Conservation (phyloP, 2,888 invertebrate species). For the Thecophora atra region DNA sequence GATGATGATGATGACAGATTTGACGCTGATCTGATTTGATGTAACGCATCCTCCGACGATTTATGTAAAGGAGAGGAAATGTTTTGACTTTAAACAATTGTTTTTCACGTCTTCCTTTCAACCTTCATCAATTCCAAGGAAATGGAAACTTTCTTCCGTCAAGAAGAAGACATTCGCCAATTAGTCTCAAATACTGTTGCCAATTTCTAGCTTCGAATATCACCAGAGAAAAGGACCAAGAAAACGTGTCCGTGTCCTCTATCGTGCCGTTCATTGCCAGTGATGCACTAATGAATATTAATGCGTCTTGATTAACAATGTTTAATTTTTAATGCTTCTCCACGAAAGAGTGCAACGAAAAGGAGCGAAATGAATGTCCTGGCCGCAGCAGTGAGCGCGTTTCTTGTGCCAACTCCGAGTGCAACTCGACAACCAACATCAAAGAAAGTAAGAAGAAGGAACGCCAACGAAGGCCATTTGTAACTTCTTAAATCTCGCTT, state of each 20-base stretch:
- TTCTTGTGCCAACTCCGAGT: constrained; percentile 14
- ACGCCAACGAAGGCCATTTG: constrained; percentile 17
- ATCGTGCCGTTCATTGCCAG: neutral
- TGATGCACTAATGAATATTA: constrained; percentile 28
- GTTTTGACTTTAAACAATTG: too few relatives aligned
- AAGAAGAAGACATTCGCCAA: neutral
- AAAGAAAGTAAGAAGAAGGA: constrained; percentile 8
- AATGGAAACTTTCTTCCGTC: constrained; percentile 36
- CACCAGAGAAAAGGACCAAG: constrained; percentile 17
- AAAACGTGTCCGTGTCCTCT: neutral
- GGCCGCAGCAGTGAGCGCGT: neutral
- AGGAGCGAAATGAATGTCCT: constrained; percentile 7
- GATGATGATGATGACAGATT: constrained; percentile 25
- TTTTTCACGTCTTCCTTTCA: too few relatives aligned
- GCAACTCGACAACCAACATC: constrained; percentile 12
- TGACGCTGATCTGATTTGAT: constrained; percentile 16
- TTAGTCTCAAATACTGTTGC: constrained; percentile 14
- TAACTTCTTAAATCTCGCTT: constrained; percentile 11
- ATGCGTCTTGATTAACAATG: constrained; percentile 30
- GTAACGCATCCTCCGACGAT: neutral
- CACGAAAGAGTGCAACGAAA: constrained; percentile 15
- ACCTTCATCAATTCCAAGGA: constrained; percentile 8
- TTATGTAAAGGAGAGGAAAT: constrained; percentile 18
- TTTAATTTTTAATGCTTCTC: constrained; percentile 30
- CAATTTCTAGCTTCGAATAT: neutral